Percentiles rank a stretch among this genome's conserved stretches.
These are phyloP conservation scores for Philereme transversata DNA, from an alignment of 2,888 invertebrate species.

Conservation along the genomic window DNA sequence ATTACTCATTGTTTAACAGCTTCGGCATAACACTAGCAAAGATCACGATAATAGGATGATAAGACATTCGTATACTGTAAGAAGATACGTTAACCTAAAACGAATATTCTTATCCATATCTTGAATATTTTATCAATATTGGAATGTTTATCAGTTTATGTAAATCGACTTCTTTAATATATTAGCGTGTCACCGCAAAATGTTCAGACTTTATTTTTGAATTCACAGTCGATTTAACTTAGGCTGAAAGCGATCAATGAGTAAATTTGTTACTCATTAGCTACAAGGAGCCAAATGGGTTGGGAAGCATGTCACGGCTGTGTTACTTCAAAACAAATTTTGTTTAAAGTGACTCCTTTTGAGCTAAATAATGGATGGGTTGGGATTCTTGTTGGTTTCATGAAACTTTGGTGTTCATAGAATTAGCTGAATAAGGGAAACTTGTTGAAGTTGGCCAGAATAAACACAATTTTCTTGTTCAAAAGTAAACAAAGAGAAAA, in stretches of 20 bases:
- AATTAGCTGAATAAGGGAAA: conserved; percentile 2
- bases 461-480: background rate
- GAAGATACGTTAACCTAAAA: conserved; percentile 5
- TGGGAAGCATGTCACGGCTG: conserved; percentile 19
- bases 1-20: too few relatives aligned
- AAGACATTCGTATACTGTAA: conserved; percentile 5
- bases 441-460: conserved; percentile 2
- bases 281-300: conserved; percentile 29
- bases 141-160: conserved; percentile 24
- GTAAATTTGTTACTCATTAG: conserved; percentile 36
- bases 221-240: conserved; percentile 46
- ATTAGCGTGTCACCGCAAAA: background rate
- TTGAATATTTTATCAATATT: conserved; percentile 31
- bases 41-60: conserved; percentile 21
- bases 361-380: conserved; percentile 11
- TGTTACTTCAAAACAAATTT: conserved; percentile 25
- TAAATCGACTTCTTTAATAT: conserved; percentile 18
- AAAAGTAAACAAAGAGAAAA: conserved; percentile 1
- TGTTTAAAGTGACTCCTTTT: conserved; percentile 9
- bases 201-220: conserved; percentile 40
- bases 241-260: conserved; percentile 44
- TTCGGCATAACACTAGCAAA: too few relatives aligned
- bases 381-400: conserved; percentile 1
- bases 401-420: conserved; percentile 5
- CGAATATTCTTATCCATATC: conserved; percentile 14